These are phyloP conservation scores for Anorthoa munda DNA, from an alignment of 2,888 invertebrate genomes.

Conservation along the genomic window DNA sequence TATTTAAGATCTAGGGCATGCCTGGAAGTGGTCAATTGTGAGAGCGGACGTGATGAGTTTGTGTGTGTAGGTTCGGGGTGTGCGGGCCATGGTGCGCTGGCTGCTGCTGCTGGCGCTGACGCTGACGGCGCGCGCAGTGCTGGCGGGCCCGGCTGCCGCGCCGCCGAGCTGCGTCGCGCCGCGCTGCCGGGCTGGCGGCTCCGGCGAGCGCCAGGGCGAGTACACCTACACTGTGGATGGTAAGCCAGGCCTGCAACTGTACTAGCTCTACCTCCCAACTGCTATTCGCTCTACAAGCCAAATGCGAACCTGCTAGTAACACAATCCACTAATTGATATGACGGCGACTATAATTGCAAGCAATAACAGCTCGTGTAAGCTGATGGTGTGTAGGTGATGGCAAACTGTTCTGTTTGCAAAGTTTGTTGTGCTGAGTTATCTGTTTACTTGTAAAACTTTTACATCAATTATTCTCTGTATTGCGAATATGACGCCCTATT, in stretches of 20 bases:
- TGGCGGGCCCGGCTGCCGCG: conserved; percentile 13
- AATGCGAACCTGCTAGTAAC: background rate
- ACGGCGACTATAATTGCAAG: background rate
- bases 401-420: background rate
- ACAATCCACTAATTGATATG: background rate
- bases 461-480: no score
- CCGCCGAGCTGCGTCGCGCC: conserved; percentile 9
- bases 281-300: background rate
- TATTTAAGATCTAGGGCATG: background rate
- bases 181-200: conserved; percentile 14
- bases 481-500: no score
- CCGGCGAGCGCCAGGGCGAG: conserved; percentile 14
- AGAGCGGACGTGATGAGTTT: conserved; percentile 20
- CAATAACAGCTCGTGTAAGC: background rate
- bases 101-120: conserved; percentile 10
- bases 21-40: background rate
- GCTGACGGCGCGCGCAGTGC: conserved; percentile 6
- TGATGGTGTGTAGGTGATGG: background rate
- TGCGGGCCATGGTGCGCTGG: conserved; percentile 22
- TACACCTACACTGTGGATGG: conserved; percentile 49
- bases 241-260: conserved; percentile 19
- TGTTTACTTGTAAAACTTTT: no score
- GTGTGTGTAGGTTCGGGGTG: background rate
- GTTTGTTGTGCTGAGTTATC: background rate
- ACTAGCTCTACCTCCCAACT: background rate